Percentiles rank a stretch among this genome's conserved stretches.
Conservation (phyloP, 2,113 vertebrate genomes). For the Psilopogon haemacephalus region DNA sequence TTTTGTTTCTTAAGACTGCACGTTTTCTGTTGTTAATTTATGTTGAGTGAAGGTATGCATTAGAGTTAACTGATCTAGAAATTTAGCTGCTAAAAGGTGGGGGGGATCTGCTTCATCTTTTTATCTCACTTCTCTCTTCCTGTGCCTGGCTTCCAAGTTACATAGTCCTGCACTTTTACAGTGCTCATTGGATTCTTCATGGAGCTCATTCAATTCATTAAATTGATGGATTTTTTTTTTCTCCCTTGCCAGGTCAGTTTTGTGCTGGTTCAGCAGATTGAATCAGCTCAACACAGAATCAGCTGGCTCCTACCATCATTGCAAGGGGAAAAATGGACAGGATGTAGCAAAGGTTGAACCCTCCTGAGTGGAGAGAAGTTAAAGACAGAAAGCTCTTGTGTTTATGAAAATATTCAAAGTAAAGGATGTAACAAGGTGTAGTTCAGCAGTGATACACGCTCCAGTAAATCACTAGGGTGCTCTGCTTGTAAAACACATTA, state of each 20-base stretch:
- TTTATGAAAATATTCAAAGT: background rate
- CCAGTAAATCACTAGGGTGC: background rate
- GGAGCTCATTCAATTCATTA: background rate
- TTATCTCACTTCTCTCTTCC: background rate
- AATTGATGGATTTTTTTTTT: background rate
- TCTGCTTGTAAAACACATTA: background rate
- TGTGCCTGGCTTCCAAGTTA: background rate
- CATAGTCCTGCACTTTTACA: background rate
- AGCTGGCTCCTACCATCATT: background rate
- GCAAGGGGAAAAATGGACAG: background rate
- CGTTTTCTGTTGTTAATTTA: background rate
- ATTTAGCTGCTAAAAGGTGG: background rate
- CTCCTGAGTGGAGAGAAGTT: background rate
- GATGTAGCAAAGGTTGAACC: background rate
- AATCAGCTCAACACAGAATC: background rate
- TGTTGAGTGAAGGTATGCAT: background rate
- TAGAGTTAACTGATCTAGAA: background rate
- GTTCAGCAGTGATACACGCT: background rate
- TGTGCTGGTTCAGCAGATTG: constrained; percentile 28
- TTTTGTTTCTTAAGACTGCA: background rate
- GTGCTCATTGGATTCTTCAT: background rate
- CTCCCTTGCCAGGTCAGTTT: background rate
- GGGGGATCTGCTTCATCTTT: background rate
- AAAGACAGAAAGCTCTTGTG: background rate
- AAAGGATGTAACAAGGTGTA: background rate